Evolutionary conservation across 2,888 invertebrate species (phyloP).

Genomic region (Oasisia sp.): DNA sequence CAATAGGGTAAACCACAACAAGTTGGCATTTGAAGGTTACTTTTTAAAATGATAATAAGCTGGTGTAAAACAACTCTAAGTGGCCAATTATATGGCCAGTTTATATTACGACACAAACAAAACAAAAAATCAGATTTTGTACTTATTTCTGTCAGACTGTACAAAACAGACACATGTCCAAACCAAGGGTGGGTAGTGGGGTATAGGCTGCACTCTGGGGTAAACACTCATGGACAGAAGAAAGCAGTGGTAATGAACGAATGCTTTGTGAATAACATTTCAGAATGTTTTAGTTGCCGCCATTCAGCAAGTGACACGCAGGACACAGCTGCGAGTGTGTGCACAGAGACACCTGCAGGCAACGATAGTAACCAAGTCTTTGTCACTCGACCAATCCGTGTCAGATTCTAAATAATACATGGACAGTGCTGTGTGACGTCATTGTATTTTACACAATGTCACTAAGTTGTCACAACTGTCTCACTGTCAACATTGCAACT

Average conservation of each 20-base stretch:
- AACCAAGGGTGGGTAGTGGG: background rate
- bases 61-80: too few species aligned
- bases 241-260: background rate
- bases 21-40: too few species aligned
- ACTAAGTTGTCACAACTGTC: background rate
- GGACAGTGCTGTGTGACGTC: background rate
- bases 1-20: too few species aligned
- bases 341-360: too few species aligned
- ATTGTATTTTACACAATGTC: background rate
- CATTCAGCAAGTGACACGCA: background rate
- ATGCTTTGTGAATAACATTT: background rate
- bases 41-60: too few species aligned
- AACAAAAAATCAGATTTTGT: too few species aligned
- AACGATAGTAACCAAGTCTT: background rate
- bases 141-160: background rate
- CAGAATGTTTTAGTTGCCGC: background rate
- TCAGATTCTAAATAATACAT: slow-evolving; percentile 6
- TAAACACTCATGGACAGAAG: too few species aligned
- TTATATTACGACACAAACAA: too few species aligned
- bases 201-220: too few species aligned
- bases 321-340: too few species aligned
- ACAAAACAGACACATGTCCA: background rate
- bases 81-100: too few species aligned
- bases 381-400: background rate
- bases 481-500: background rate